Conservation (phyloP, 2,888 invertebrate species). For the Trichopoda pennipes region DNA sequence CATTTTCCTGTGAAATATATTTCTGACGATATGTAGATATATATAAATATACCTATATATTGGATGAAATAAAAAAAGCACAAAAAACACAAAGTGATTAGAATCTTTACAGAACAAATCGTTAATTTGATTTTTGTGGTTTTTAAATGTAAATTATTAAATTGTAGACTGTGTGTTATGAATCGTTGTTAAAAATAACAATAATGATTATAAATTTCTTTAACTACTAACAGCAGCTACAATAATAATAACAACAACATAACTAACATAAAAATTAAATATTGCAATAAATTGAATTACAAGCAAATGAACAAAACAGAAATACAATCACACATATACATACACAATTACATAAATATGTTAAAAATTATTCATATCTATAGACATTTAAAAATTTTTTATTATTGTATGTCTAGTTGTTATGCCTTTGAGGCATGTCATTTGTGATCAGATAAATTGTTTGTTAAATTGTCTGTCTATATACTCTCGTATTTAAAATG, state of each 20-base stretch:
- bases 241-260: slow-evolving; percentile 11
- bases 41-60: slow-evolving; percentile 65
- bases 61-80: slow-evolving; percentile 46
- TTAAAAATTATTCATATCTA: slow-evolving; percentile 3
- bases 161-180: slow-evolving; percentile 43
- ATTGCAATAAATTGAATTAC: slow-evolving; percentile 47
- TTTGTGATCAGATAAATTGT: slow-evolving; percentile 67
- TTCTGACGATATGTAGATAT: slow-evolving; percentile 43
- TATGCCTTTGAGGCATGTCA: slow-evolving; percentile 63
- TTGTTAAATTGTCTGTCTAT: slow-evolving; percentile 34
- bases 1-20: slow-evolving; percentile 37
- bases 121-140: slow-evolving; percentile 65
- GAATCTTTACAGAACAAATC: slow-evolving; percentile 32
- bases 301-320: not conserved
- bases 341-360: not conserved
- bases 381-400: slow-evolving; percentile 28
- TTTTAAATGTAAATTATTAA: slow-evolving; percentile 51
- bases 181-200: slow-evolving; percentile 48
- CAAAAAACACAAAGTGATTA: slow-evolving; percentile 29
- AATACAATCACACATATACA: not conserved
- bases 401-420: slow-evolving; percentile 1
- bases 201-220: slow-evolving; percentile 62
- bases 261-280: not conserved
- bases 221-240: slow-evolving; percentile 17
- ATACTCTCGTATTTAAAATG: slow-evolving; percentile 2